Conservation (phyloP, 2,888 invertebrate species). For the Selenia dentaria region DNA sequence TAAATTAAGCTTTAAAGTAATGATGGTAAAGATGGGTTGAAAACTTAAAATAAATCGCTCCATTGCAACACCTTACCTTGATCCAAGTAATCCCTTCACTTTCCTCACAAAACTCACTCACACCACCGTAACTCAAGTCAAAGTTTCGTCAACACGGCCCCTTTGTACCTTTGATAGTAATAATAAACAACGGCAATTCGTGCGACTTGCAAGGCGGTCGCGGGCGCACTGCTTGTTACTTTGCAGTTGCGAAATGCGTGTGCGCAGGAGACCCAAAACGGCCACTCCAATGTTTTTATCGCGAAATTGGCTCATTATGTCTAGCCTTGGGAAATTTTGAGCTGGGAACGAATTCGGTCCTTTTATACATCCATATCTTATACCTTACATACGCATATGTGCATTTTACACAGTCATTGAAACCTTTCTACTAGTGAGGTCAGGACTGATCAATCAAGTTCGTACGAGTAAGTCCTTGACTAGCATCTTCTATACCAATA, state of each 20-base stretch:
- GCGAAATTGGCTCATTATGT: conserved; percentile 3
- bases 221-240: conserved; percentile 11
- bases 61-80: conserved; percentile 1
- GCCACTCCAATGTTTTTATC: conserved; percentile 3
- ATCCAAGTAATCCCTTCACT: conserved; percentile 17
- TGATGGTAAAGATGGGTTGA: too few species aligned
- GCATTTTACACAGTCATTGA: too few species aligned
- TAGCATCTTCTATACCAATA: too few species aligned
- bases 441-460: too few species aligned
- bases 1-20: not conserved
- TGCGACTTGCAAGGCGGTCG: conserved; percentile 12
- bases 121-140: conserved; percentile 12
- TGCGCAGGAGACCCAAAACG: conserved; percentile 10
- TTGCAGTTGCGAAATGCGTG: conserved; percentile 15
- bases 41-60: not conserved
- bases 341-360: too few species aligned
- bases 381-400: too few species aligned
- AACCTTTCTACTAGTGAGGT: too few species aligned
- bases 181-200: not conserved
- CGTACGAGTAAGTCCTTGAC: too few species aligned
- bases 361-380: too few species aligned
- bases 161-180: conserved; percentile 3
- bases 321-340: too few species aligned
- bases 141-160: conserved; percentile 11
- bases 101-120: not conserved